phyloP scores from a whole-genome alignment of 2,888 invertebrate genomes.

The Euplagia quadripunctaria region DNA sequence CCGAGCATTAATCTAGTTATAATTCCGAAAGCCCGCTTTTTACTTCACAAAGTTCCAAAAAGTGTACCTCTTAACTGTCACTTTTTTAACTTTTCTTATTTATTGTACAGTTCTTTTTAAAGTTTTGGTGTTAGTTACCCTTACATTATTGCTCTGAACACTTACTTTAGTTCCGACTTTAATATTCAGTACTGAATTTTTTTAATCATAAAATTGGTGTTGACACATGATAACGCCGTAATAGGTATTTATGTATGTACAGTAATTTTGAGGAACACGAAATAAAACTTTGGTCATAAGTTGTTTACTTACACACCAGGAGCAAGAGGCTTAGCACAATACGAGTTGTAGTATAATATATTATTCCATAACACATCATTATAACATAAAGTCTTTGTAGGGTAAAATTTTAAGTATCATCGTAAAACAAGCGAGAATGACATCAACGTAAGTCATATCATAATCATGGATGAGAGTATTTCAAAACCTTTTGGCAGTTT shows the following conservation, averaged over 20 bases:
- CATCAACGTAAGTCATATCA: not conserved
- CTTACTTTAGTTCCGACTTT: slow-evolving; percentile 42
- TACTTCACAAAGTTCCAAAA: slow-evolving; percentile 63
- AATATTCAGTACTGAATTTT: slow-evolving; percentile 42
- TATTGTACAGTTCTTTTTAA: slow-evolving; percentile 60
- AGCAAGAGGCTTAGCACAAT: not conserved
- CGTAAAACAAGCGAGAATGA: not conserved
- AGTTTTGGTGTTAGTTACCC: slow-evolving; percentile 55
- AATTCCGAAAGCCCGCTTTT: slow-evolving; percentile 69
- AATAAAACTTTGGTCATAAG: slow-evolving; percentile 38
- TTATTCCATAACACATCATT: not conserved
- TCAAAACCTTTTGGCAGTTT: not conserved
- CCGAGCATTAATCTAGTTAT: slow-evolving; percentile 84
- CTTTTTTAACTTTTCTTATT: slow-evolving; percentile 63
- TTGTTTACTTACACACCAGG: slow-evolving; percentile 5
- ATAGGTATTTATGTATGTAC: slow-evolving; percentile 1
- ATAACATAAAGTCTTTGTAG: not conserved
- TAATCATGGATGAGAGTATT: not conserved
- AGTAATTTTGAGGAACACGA: slow-evolving; percentile 29
- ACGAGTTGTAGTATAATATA: not conserved
- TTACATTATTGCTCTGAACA: slow-evolving; percentile 55
- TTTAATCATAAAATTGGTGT: slow-evolving; percentile 44
- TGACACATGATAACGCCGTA: slow-evolving; percentile 22
- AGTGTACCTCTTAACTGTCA: slow-evolving; percentile 66
- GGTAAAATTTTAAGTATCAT: not conserved